A percentile compares a stretch with the other conserved stretches of the same genome.
phyloP scores from a whole-genome alignment of 2,113 vertebrate species.

The Callorhinus ursinus region DNA sequence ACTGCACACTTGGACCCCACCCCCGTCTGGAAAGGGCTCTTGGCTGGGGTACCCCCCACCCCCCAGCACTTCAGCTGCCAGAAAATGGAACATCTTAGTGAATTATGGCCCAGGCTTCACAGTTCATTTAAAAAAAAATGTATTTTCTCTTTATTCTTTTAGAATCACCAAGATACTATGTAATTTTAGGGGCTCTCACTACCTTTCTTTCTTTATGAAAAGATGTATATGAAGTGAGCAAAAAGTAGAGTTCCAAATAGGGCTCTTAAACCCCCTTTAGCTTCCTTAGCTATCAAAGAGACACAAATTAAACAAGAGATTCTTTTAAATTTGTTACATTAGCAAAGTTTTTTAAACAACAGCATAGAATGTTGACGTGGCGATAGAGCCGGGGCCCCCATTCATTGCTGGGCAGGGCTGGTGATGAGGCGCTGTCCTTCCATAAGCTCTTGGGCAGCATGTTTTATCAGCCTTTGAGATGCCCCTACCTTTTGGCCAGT shows the following conservation, averaged over 20 bases:
- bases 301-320: neutral
- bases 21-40: neutral
- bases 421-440: neutral
- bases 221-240: neutral
- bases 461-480: neutral
- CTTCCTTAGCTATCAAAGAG: slow-evolving; percentile 10
- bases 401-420: neutral
- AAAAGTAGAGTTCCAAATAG: neutral
- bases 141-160: slow-evolving; percentile 16
- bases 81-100: neutral
- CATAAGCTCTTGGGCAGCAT: no score
- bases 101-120: neutral
- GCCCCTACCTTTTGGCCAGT: neutral
- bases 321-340: neutral
- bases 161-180: neutral
- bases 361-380: neutral
- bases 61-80: neutral
- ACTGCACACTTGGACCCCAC: neutral
- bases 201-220: neutral
- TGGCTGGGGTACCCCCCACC: neutral
- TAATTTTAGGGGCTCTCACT: neutral
- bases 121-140: neutral
- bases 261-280: neutral
- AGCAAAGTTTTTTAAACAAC: neutral
- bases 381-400: neutral